These are phyloP conservation scores for Notoglanidium macrostoma DNA, from an alignment of 2,797 vertebrate genomes.

Conservation along the genomic window DNA sequence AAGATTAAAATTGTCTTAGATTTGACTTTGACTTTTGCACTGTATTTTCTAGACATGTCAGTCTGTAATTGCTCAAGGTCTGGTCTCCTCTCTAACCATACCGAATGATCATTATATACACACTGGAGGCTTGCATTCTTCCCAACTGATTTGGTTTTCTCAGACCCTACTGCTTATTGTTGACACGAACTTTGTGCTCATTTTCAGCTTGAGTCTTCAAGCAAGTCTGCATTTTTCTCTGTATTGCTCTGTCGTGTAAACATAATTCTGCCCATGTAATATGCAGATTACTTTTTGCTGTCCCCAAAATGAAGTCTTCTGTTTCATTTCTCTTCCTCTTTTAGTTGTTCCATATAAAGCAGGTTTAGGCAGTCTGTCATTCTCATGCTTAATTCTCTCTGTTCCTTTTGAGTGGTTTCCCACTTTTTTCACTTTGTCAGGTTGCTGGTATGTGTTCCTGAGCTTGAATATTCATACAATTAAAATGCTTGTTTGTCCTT, in stretches of 20 bases:
- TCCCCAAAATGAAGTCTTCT: neutral
- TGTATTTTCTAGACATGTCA: neutral
- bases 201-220: neutral
- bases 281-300: neutral
- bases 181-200: constrained; percentile 1
- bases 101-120: neutral
- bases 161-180: constrained; percentile 11
- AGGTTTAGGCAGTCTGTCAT: constrained; percentile 6
- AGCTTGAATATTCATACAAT: neutral
- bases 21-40: neutral
- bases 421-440: neutral
- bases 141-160: neutral
- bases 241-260: neutral
- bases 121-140: neutral
- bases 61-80: neutral
- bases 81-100: neutral
- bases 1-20: too few species aligned
- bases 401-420: constrained; percentile 13
- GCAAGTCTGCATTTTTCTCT: constrained; percentile 11
- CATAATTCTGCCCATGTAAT: neutral
- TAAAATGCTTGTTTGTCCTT: neutral
- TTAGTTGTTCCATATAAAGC: neutral
- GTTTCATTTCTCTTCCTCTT: constrained; percentile 37
- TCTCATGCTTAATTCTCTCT: neutral
- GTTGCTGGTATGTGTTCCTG: neutral